phyloP scores from a whole-genome alignment of 2,888 invertebrate species.

The Xestia ashworthii region DNA sequence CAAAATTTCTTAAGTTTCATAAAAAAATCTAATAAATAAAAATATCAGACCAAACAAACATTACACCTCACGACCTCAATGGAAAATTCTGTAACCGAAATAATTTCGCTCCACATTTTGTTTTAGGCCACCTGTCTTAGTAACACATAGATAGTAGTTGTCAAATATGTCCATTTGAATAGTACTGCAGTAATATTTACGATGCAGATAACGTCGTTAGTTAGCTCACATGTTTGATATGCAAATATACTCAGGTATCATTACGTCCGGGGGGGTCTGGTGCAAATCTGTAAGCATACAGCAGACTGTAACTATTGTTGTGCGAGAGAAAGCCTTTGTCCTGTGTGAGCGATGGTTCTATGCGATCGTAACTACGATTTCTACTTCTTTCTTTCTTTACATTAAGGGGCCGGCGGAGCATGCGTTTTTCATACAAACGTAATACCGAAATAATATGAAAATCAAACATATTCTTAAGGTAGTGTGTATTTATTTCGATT shows the following conservation, averaged over 20 bases:
- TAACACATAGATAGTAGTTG: slow-evolving; percentile 27
- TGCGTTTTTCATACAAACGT: too few species aligned
- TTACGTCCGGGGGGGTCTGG: slow-evolving; percentile 58
- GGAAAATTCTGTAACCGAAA: slow-evolving; percentile 46
- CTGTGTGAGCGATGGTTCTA: neutral
- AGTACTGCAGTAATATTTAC: slow-evolving; percentile 37
- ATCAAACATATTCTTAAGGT: too few species aligned
- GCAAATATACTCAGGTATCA: slow-evolving; percentile 36
- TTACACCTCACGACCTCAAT: neutral
- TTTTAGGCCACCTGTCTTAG: slow-evolving; percentile 17
- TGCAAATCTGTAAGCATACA: slow-evolving; percentile 40
- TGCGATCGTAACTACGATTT: neutral
- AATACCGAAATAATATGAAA: too few species aligned
- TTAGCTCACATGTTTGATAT: slow-evolving; percentile 37
- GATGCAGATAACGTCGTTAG: slow-evolving; percentile 46
- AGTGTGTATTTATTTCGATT: too few species aligned
- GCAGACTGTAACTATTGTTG: slow-evolving; percentile 12
- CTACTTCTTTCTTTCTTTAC: neutral
- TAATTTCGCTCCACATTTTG: slow-evolving; percentile 17
- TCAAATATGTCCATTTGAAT: slow-evolving; percentile 45
- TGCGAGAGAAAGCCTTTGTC: slow-evolving; percentile 7
- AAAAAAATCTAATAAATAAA: too few species aligned
- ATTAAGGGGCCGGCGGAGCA: too few species aligned
- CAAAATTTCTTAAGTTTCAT: too few species aligned
- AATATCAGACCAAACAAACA: too few species aligned